phyloP scores from a whole-genome alignment of 2,888 invertebrate species.

The Nebria salina region DNA sequence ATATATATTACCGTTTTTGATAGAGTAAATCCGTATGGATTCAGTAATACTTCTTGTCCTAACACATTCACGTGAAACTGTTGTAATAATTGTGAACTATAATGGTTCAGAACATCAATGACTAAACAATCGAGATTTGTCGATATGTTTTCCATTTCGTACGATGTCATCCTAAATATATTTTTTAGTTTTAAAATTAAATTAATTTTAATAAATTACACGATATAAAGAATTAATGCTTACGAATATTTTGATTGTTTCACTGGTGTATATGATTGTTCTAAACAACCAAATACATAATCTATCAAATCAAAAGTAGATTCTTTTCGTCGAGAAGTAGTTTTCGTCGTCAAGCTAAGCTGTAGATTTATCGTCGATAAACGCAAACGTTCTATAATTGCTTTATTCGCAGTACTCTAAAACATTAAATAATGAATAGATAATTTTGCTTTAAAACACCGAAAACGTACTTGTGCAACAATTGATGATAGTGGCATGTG shows the following conservation, averaged over 20 bases:
- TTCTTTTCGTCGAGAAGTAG: slow-evolving; percentile 53
- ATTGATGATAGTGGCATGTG: slow-evolving; percentile 67
- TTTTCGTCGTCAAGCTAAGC: slow-evolving; percentile 69
- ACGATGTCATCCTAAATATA: slow-evolving; percentile 71
- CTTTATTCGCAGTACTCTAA: slow-evolving; percentile 25
- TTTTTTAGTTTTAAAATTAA: background rate
- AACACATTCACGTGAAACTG: slow-evolving; percentile 83
- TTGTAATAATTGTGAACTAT: slow-evolving; percentile 77
- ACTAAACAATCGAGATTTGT: slow-evolving; percentile 65
- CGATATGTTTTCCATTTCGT: slow-evolving; percentile 70
- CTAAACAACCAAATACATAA: slow-evolving; percentile 72
- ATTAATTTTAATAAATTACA: no score
- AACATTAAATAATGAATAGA: background rate
- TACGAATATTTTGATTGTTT: slow-evolving; percentile 73
- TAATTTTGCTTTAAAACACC: no score
- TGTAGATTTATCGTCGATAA: slow-evolving; percentile 70
- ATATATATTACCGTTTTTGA: background rate
- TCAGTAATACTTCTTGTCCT: slow-evolving; percentile 81
- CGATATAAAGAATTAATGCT: slow-evolving; percentile 48
- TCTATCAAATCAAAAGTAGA: slow-evolving; percentile 60
- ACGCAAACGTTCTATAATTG: slow-evolving; percentile 67
- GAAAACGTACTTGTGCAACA: slow-evolving; percentile 56
- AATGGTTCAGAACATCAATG: slow-evolving; percentile 70
- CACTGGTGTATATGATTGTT: slow-evolving; percentile 72
- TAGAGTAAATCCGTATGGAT: slow-evolving; percentile 69